Conservation (phyloP, 2,797 vertebrate genomes). For the Rallus crepitans region DNA sequence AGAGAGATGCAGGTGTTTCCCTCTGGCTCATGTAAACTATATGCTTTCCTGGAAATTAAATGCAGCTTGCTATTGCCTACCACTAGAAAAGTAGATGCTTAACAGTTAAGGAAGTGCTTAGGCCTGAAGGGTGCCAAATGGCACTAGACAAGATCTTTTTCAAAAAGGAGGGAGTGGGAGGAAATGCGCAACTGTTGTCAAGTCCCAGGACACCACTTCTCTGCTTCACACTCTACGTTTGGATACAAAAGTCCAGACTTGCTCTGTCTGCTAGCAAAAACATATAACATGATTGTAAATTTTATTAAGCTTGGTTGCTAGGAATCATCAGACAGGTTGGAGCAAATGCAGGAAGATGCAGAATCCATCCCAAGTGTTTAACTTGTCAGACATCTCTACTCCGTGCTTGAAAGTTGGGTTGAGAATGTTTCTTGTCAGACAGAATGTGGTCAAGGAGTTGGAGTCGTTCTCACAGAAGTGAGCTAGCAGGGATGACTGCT, state of each 20-base stretch:
- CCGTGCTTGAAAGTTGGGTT: neutral
- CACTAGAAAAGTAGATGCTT: neutral
- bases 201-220: neutral
- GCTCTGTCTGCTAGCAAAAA: neutral
- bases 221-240: neutral
- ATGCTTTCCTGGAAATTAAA: conserved; percentile 44
- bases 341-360: neutral
- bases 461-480: neutral
- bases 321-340: neutral
- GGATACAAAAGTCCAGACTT: neutral
- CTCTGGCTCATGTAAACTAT: conserved; percentile 50
- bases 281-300: neutral
- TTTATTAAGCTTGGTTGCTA: neutral
- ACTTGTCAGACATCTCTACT: neutral
- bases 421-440: neutral
- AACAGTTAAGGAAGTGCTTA: conserved; percentile 9
- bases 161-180: neutral
- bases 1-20: conserved; percentile 74
- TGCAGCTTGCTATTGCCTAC: neutral
- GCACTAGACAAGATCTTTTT: neutral
- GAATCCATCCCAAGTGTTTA: neutral
- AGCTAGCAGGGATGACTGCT: neutral
- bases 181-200: neutral
- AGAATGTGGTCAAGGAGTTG: neutral
- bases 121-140: neutral